Base-by-base conservation (phyloP, 2,797 vertebrate genomes). In the Gymnoscopelus braueri region DNA sequence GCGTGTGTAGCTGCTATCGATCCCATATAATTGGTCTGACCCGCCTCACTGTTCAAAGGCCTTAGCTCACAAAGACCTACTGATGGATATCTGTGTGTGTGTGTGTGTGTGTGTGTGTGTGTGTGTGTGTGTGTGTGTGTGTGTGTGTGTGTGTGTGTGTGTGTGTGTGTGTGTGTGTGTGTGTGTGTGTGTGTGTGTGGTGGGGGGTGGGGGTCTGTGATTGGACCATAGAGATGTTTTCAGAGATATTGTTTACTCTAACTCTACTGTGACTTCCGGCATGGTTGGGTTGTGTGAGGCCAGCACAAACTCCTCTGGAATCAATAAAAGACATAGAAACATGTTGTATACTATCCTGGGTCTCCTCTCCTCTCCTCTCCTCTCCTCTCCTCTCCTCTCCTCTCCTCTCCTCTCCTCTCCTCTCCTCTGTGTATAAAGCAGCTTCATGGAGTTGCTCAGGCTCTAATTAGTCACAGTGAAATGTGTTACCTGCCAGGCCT, bases 21-120 rank as follows among this genome's bases (percentile, higher is more conserved):
- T 95, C 94, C 92, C 92, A 89, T 89, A 87, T 93, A 93, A 95
- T 92, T 94, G 91, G 72, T 72, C 83, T 85, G 89, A 87, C 85
- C 87, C 55, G 72, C 88, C 90, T 91, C 89, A 73, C 73, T 60
- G 84, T 88, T 91, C 88, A 93, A 88, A 93, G 88, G 76, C 79
- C 84, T 87, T 89, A 89, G 88, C 83, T 82, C 69, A 75, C 77
- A 73, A 79, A 76, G 83, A 74, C 69, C n/a, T 44, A 63, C 48
- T 65, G 72, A 74, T 70, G 0, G 69, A 83, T 78, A 84, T 85
- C 80, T 63, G 87, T 48, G 52, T 56, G 58, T 49, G 58, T 54
- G 54, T 57, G 65, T 65, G 63, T 56, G 52, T 49, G 53, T 56
- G 63, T 56, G 35, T 47, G 52, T 7, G 64, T 44, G 52, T 54